phyloP scores from a whole-genome alignment of 2,113 vertebrate species.

The Dasyornis broadbenti region DNA sequence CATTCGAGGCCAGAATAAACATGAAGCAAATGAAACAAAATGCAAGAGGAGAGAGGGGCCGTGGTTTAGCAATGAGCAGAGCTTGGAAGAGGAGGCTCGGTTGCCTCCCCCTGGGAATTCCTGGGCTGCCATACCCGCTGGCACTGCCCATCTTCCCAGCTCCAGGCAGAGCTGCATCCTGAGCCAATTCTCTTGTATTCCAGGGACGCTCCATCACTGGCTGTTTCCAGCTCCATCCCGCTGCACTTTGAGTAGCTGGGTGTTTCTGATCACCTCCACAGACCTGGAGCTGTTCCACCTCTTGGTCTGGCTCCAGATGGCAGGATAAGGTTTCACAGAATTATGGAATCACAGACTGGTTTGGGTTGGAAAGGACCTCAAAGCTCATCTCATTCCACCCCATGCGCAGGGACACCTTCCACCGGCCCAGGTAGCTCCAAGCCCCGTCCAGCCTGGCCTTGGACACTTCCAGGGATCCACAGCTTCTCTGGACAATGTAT shows the following conservation, averaged over 20 bases:
- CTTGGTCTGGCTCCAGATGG: constrained; percentile 32
- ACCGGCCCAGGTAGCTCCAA: not conserved
- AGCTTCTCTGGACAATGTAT: not conserved
- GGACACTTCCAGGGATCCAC: not conserved
- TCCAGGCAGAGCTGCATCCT: not conserved
- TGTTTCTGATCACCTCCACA: constrained; percentile 29
- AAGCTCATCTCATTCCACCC: not conserved
- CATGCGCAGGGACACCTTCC: not conserved
- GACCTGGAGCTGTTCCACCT: constrained; percentile 8
- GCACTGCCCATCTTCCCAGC: not conserved
- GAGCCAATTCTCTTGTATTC: not conserved
- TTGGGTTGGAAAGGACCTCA: not conserved
- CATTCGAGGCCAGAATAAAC: constrained; percentile 43
- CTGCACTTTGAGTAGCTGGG: not conserved
- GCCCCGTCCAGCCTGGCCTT: not conserved
- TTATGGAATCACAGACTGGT: not conserved
- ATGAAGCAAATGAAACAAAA: constrained; percentile 1
- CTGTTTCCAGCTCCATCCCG: not conserved
- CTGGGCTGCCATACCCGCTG: not conserved
- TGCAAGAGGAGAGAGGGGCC: not conserved
- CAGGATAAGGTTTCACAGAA: not conserved
- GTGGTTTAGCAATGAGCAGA: constrained; percentile 23
- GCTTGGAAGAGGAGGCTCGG: not conserved
- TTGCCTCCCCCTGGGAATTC: not conserved
- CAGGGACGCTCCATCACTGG: not conserved